phyloP scores from a whole-genome alignment of 2,888 invertebrate species.

The Scaptomyza reducta region DNA sequence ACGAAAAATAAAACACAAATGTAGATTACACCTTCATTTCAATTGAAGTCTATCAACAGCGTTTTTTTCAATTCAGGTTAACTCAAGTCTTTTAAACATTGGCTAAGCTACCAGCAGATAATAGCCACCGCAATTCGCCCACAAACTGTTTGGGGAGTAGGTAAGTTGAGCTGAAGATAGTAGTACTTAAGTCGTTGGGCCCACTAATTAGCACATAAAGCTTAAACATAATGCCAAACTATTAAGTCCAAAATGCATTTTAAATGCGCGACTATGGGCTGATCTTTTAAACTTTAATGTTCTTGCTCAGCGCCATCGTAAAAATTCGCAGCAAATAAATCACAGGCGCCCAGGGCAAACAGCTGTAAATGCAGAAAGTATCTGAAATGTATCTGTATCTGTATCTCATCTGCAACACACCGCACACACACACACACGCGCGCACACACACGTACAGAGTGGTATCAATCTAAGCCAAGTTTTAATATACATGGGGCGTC shows the following conservation, averaged over 20 bases:
- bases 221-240: constrained; percentile 61
- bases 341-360: constrained; percentile 51
- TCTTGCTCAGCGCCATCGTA: constrained; percentile 68
- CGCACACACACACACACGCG: constrained; percentile 10
- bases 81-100: constrained; percentile 47
- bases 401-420: constrained; percentile 32
- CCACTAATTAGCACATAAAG: constrained; percentile 72
- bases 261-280: constrained; percentile 56
- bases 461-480: constrained; percentile 65
- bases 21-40: no score
- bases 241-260: constrained; percentile 69
- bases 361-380: constrained; percentile 17
- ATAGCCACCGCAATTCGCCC: constrained; percentile 16
- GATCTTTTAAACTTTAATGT: constrained; percentile 49
- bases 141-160: constrained; percentile 4
- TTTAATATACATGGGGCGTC: constrained; percentile 75
- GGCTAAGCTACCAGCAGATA: constrained; percentile 1
- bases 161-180: not conserved
- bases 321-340: constrained; percentile 72
- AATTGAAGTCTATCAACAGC: not conserved
- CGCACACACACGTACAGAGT: constrained; percentile 5
- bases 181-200: constrained; percentile 11
- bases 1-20: no score
- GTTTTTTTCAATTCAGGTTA: not conserved
- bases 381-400: constrained; percentile 22